Base-by-base conservation (phyloP, 2,888 invertebrate species). In the Habrosyne pyritoides region DNA sequence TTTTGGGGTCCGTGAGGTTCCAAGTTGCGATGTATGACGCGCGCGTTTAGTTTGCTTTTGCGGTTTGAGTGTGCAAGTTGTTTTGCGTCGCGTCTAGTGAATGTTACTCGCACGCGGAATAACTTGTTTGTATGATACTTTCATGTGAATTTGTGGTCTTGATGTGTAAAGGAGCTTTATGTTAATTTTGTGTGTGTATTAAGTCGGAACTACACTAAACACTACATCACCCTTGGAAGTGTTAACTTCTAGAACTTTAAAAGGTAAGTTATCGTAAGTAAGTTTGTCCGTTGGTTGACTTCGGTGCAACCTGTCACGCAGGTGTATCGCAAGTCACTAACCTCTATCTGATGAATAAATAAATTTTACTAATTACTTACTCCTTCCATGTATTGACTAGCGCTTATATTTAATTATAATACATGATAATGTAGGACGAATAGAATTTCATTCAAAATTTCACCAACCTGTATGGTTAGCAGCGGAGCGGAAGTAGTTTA, bases 311-410 rank as follows among this genome's bases (percentile, higher is more conserved):
- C 89, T 91, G 91, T 91, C 89, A 87, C 86, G 86, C 90, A 91
- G 91, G 91, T 91, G 91, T 89, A 89, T 87, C 77, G 56, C 71
- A 81, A 88, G 89, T 90, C 89, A 89, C 79, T 89, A 86, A 89
- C 89, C 89, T 87, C 36, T 4, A 12, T 36, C 79, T 69, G 71
- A 81, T 75, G 79, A 82, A 83, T 78, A 70, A 81, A 67, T 71
- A 71, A 18, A 8, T 8, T 7, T n/a, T 33, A 42, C 7, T 7
- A 42, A 36, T 36, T 12, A 5, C 8, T n/a, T 33, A 24, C 24
- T 42, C 12, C 18, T 18, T 42, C 0, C 14, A 14, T 6, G 14
- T 14, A 6, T 36, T 12, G 7, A 33, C 28, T 28, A 8, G 5
- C 10, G 28, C 10, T 28, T 28, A 28, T n/a, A n/a, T n/a, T n/a